Base-by-base conservation (phyloP, 2,888 invertebrate species). In the Branchellion lobata region DNA sequence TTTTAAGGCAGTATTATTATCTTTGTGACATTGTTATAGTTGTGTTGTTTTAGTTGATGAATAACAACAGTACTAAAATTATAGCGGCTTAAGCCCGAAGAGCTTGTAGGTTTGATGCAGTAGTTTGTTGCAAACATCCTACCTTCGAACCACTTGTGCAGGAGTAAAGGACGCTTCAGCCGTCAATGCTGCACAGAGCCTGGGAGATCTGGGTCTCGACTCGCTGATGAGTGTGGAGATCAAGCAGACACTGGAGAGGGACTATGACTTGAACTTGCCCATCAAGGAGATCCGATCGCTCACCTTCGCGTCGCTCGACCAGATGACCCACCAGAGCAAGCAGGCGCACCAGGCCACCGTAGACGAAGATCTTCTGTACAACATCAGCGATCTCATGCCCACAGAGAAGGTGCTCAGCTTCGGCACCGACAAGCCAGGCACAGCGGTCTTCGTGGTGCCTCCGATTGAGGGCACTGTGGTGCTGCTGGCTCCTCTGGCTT, bases 221-320 rank as follows among this genome's bases (percentile, higher is more conserved):
- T 97, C 97, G 0, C 89, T 99, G 83, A 98, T 98, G 98, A 96
- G 96, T 71, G 96, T 98, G 0, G 99, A 99, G 90, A 95, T 99
- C 86, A 97, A 97, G 88, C 96, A 96, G 89, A 94, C 94, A 0
- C 89, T 97, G 78, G 96, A 96, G 88, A 91, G 96, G 80, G 94
- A 93, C 85, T 96, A 93, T 89, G 96, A 98, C 88, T 89, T 97
- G 80, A 92, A 94, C 31, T 90, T 98, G 81, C 92, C 93, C 82
- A 93, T 95, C 84, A 94, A 94, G 88, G 96, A 96, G 88, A 95
- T 97, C 84, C 91, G 96, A 82, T 91, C 84, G 74, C 85, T 88
- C 21, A 87, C 86, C 8, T 80, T 80, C 51, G 53, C 72, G n/a
- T 24, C 31, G n/a, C 76, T 80, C 27, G 77, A 65, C 57, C 77